Base-by-base conservation (phyloP, 2,113 vertebrate species). In the Chlamydotis undulata region DNA sequence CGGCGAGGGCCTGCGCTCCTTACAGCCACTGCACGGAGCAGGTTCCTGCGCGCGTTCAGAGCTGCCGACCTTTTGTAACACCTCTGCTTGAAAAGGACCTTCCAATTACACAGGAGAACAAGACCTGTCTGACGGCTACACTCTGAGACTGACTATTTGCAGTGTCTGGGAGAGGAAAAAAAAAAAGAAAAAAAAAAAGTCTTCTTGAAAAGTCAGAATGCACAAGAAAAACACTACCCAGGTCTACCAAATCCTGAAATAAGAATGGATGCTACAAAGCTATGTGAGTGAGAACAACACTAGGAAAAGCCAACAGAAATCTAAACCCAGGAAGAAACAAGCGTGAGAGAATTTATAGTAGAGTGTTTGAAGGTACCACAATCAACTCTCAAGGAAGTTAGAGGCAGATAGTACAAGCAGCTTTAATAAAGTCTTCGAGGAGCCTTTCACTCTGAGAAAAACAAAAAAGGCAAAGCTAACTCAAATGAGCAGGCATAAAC, bases 1-100 rank as follows among this genome's bases (percentile, higher is more conserved):
- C 13, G 2, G 60, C 21, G 4, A 94, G 92, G 92, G 90, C 90
- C 97, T 95, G 94, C 95, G 35, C 47, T 79, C 89, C 89, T 95
- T 83, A 91, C 89, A 83, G 93, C 92, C 93, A 94, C 93, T 78
- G 92, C 93, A 84, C 89, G 35, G 49, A 39, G 92, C 85, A 60
- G 97, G 97, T 97, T 96, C 95, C 91, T 91, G 96, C 95, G 92
- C 56, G 82, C 94, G 45, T 96, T 97, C 65, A 97, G 96, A 98
- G 95, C 97, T 87, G 90, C 94, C 96, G 92, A 95, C 96, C 97
- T 92, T 96, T 89, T 67, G 73, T 94, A 97, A 97, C 43, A 91
- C 97, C 89, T 87, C 91, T 88, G 95, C 97, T 97, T 91, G 94
- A 75, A 70, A 92, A 71, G 94, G 88, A 91, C 93, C 97, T 97